Conservation (phyloP, 2,113 vertebrate genomes). For the Herpetotheres cachinnans region DNA sequence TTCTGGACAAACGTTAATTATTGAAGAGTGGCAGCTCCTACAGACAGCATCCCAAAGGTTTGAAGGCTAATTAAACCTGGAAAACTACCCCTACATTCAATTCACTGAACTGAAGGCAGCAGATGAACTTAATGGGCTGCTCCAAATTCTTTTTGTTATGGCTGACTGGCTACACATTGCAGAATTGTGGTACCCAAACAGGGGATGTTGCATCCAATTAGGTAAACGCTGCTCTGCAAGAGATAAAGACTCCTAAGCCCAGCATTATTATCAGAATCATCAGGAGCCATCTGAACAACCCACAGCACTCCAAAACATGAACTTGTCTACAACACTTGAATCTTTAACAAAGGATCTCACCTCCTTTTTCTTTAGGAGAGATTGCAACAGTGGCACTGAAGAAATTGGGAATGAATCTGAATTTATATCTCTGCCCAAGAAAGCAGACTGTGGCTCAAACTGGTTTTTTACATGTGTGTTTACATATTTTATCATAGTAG, state of each 20-base stretch:
- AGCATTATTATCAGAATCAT: not conserved
- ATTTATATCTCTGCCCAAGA: not conserved
- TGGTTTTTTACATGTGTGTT: accelerated
- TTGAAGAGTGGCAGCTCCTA: not conserved
- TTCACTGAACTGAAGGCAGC: not conserved
- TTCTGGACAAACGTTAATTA: not conserved
- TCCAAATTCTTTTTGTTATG: not conserved
- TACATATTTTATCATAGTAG: not conserved
- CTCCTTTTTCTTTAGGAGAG: not conserved
- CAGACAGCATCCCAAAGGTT: not conserved
- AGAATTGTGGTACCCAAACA: not conserved
- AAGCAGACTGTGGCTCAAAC: not conserved
- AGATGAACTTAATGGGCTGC: not conserved
- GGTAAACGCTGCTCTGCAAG: not conserved
- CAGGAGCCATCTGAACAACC: not conserved
- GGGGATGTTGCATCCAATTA: not conserved
- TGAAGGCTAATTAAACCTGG: slow-evolving; percentile 11
- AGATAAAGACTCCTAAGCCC: not conserved
- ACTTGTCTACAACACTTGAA: not conserved
- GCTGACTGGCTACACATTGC: not conserved
- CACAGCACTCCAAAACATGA: not conserved
- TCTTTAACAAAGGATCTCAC: not conserved
- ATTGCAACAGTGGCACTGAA: not conserved
- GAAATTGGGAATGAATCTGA: not conserved
- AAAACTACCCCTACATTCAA: not conserved